Evolutionary conservation across 2,888 invertebrate genomes (phyloP), one percentile per base, ranked within the genome.

Genomic region (Hydraecia micacea): DNA sequence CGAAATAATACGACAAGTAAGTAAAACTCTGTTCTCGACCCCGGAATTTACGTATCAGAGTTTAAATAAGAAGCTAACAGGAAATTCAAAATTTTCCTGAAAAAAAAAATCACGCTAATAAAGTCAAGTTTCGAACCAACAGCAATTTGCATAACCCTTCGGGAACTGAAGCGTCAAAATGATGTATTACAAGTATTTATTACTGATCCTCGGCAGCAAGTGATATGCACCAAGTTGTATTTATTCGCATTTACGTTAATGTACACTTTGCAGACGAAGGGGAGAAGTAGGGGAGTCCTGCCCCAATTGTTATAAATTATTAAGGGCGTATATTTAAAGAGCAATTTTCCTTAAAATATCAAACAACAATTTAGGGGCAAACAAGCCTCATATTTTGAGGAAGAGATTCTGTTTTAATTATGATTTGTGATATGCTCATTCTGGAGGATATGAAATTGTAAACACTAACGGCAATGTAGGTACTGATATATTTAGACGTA

Each of bases 281-380:
- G 42, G 73, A 74, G 71, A 73, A 69, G 15, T 65, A 52, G 8
- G 73, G 77, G 60, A 75, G 18, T 60, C 25, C 65, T 63, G 28
- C 80, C 73, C 46, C 70, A 77, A 77, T 83, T 85, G 85, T 85
- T 85, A 67, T 87, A 87, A 85, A 85, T 86, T 86, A 85, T 80
- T 42, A 68, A 80, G 71, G 75, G 67, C 72, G 78, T 86, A 84
- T 78, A 82, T 87, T 86, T 80, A 87, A 87, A 86, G 49, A 77
- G 82, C 63, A 87, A 87, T 87, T 84, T 87, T 82, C 85, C 71
- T 79, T 70, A 79, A 86, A 80, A 87, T 84, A 84, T 82, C 84
- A 87, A 87, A 87, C 87, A 87, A 76, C 76, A 75, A 79, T 87
- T 78, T 79, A 67, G 67, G 46, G 32, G 67, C 63, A 80, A 79